These are phyloP conservation scores for Luperina nickerlii DNA, from an alignment of 2,888 invertebrate species.

Conservation along the genomic window DNA sequence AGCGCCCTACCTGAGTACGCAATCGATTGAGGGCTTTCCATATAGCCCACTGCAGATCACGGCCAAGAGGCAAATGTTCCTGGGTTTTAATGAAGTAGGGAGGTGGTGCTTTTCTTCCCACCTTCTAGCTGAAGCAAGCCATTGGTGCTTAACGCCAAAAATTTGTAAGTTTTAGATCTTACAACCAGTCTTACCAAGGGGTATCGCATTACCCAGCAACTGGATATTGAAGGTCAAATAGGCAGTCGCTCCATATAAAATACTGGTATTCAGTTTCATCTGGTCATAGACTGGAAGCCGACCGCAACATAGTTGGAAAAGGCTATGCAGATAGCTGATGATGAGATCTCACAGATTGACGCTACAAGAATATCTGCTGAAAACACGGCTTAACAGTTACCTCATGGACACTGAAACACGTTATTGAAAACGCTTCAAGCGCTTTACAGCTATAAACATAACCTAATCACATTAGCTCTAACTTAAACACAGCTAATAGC, in stretches of 20 bases:
- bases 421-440: slow-evolving; percentile 30
- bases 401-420: neutral
- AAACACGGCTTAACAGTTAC: neutral
- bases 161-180: neutral
- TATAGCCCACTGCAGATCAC: too few species aligned
- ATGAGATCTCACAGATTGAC: neutral
- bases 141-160: too few species aligned
- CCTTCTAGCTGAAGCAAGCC: too few species aligned
- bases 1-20: too few species aligned
- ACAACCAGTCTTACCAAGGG: neutral
- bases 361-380: neutral
- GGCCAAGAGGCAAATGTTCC: too few species aligned
- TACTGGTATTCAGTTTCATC: too few species aligned
- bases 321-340: neutral
- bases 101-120: too few species aligned
- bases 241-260: too few species aligned
- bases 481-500: slow-evolving; percentile 75
- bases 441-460: slow-evolving; percentile 39
- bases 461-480: slow-evolving; percentile 63
- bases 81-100: too few species aligned
- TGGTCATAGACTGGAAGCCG: neutral
- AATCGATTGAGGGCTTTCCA: too few species aligned
- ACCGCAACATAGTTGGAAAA: neutral
- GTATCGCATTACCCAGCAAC: neutral
- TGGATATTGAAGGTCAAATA: neutral